Base-by-base conservation (phyloP, 2,797 vertebrate genomes). In the Galago senegalensis region DNA sequence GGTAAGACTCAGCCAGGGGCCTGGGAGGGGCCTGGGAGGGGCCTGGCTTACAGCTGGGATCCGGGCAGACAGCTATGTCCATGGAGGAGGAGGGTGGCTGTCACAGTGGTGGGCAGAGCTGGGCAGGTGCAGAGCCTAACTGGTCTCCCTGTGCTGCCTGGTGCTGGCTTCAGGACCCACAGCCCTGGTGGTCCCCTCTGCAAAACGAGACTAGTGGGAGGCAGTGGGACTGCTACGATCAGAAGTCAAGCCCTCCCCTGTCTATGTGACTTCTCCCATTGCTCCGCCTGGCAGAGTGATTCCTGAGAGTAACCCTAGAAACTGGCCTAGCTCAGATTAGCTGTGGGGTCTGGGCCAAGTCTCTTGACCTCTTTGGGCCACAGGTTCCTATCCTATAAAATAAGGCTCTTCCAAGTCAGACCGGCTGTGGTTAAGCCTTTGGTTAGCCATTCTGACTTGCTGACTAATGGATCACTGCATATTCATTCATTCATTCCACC, bases 51-150 rank as follows among this genome's bases (percentile, higher is more conserved):
- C 12, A 4, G 16, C 12, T 1, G 11, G 29, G 21, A 20, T 29
- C 5, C 20, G 7, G 16, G 80, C 1, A 0, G 40, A 53, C 58
- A 23, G 37, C 3, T 0, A 23, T 3, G 58, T 46, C 40, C 11
- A 0, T 1, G 80, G 29, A 16, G 56, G 43, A 2, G n/a, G 20
- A 53, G 3, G 60, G 17, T 5, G 3, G 70, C 88, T 1, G 4
- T 46, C 25, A 12, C 4, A 0, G 20, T 1, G 25, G 65, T 4
- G 3, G 61, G 10, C 46, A 34, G 56, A 14, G 40, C 29, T 16
- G 20, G 31, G 6, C 0, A 0, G 40, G 31, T 14, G 23, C 0
- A 3, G 25, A 34, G 7, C 34, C 20, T 0, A 10, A 43, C 67
- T 21, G 86, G 40, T 10, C 7, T n/a, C n/a, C 60, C 49, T 1